Evolutionary conservation across 1,140 invertebrate species (phyloP), one percentile per base, ranked within the genome.

Genomic region (Mylabris phalerata): DNA sequence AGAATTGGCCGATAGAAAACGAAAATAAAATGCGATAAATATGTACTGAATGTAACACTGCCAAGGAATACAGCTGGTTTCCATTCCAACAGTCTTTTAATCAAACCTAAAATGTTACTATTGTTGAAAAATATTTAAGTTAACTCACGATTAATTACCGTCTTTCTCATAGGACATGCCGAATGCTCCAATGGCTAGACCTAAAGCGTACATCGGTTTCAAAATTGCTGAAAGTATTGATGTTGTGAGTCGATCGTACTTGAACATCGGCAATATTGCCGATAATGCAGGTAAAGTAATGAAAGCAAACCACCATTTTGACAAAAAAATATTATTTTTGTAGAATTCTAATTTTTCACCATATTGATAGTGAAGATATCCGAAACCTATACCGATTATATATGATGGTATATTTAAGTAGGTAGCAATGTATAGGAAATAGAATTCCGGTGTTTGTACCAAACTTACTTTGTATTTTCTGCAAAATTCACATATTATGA

Each of bases 21-120:
- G 19, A 65, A 48, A 9, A 50, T 50, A 57, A 54, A 63, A 50
- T 67, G 65, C 1, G 61, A 52, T n/a, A 67, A 41, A 38, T 67
- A 67, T 5, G 60, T 65, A 32, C 60, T 63, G 38, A 65, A 67
- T 9, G 65, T 67, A 3, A 67, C 48, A 48, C 63, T 65, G 13
- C 65, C 63, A 13, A 67, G 19, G 44, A 67, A 63, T 4, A 65
- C n/a, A 9, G 57, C 48, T 41, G 63, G 63, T 40, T 51, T 57
- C 45, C 57, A 62, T 61, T 65, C 63, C 32, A 58, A 65, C 9
- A 65, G 49, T 50, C 40, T 59, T 46, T 58, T 64, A 9, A 61
- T 39, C 3, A 55, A 32, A 43, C 62, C 65, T 64, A 19, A 19
- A 19, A 19, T 19, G 19, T 19, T 19, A 1, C 19, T 1, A 19